A percentile compares a stretch with the other conserved stretches of the same genome.
Conservation (phyloP, 2,888 invertebrate species). For the Sepioteuthis lessoniana region DNA sequence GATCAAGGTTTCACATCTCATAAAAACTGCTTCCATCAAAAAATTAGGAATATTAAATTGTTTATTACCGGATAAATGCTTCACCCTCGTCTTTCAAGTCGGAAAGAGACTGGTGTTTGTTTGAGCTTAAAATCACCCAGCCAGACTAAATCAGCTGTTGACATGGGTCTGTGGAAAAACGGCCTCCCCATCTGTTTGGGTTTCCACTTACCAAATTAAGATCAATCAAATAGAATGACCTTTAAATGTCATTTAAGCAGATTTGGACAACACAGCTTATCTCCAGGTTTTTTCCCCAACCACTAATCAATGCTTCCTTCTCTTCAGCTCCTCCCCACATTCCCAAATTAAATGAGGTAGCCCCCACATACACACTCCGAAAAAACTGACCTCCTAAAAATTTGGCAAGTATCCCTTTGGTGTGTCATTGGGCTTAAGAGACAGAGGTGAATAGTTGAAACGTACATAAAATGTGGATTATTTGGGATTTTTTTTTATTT, state of each 20-base stretch:
- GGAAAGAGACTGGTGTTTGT: not conserved
- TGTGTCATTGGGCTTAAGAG: not conserved
- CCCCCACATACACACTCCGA: too few relatives aligned
- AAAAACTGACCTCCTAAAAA: constrained; percentile 14
- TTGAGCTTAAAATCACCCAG: not conserved
- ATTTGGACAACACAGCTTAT: not conserved
- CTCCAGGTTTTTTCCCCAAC: not conserved
- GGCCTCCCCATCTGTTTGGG: not conserved
- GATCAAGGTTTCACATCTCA: not conserved
- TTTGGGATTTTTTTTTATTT: not conserved
- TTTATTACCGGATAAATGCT: not conserved
- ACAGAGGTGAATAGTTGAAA: not conserved
- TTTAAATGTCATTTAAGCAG: constrained; percentile 33
- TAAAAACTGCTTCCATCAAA: constrained; percentile 14
- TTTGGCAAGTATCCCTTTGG: constrained; percentile 33
- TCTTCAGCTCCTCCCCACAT: not conserved
- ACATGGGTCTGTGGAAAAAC: not conserved
- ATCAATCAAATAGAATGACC: constrained; percentile 23
- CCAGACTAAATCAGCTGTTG: not conserved
- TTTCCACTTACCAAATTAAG: constrained; percentile 33
- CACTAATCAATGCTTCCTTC: constrained; percentile 33
- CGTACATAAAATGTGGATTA: not conserved
- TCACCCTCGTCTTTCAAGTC: not conserved
- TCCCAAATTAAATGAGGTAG: constrained; percentile 3
- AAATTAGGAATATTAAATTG: constrained; percentile 21